Base-by-base conservation (phyloP, 2,888 invertebrate genomes). In the Labia minor region DNA sequence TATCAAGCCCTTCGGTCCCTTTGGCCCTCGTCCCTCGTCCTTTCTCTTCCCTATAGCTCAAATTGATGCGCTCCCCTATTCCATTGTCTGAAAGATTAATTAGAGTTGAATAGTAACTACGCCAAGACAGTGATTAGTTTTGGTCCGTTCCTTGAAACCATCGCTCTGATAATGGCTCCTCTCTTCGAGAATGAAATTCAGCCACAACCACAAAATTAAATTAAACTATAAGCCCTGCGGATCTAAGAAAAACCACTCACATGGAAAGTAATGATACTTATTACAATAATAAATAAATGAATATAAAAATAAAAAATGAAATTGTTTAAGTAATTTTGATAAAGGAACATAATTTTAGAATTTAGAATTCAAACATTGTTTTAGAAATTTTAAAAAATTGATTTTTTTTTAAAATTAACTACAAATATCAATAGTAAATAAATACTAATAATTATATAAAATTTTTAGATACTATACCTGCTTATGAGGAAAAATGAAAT, bases 31-130 rank as follows among this genome's bases (percentile, higher is more conserved):
- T 49, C 49, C 49, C 49, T 49, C 49, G n/a, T 3, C 49, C 49
- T n/a, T 26, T 26, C 26, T 26, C 26, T 26, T 8, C 26, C 26
- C 26, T 8, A 4, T 49, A 14, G 49, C 49, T 49, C 49, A 49
- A 49, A 49, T 49, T 49, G 49, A 49, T 49, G 49, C 16, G 4
- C 16, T 11, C 49, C 49, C 49, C 49, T 49, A 4, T n/a, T 16
- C 49, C 49, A 49, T 49, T 49, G 49, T 49, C 49, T 49, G 49
- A 11, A 49, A 49, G 49, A 49, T 49, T 49, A 49, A 49, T 49
- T 49, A 49, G 49, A 49, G 49, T 49, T 49, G 49, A 49, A 49
- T 49, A 49, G 49, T 49, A 49, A 49, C 49, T 49, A 49, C 49
- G 49, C 49, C 49, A 49, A 49, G 49, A 49, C 49, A 49, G 49